Evolutionary conservation across 23 tunicate genomes (phyloP).

Genomic region (Clavelina lepadiformis): DNA sequence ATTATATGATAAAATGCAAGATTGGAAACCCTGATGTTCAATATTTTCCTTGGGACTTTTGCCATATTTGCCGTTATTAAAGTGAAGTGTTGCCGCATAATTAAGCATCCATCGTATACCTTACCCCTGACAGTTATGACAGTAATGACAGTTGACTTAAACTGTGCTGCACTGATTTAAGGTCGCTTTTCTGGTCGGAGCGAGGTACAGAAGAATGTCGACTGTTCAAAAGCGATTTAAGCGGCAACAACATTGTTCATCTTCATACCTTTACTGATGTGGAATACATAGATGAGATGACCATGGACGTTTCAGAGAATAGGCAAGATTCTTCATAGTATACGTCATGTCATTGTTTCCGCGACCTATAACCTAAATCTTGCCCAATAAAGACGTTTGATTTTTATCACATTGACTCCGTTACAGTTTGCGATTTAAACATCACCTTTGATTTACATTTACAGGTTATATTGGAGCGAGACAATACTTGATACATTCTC

Average conservation of each 20-base stretch:
- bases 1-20: not conserved
- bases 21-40: not conserved
- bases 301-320: conserved; percentile 26
- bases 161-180: not conserved
- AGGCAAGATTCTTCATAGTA: conserved; percentile 7
- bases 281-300: conserved; percentile 15
- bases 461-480: conserved; percentile 54
- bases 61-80: not conserved
- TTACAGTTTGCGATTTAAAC: not conserved
- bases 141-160: too few relatives aligned
- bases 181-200: conserved; percentile 54
- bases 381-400: too few relatives aligned
- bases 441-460: not conserved
- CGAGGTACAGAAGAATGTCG: not conserved
- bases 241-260: conserved; percentile 21
- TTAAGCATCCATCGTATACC: too few relatives aligned
- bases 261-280: conserved; percentile 35
- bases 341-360: not conserved
- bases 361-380: too few relatives aligned
- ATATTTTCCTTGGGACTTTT: not conserved
- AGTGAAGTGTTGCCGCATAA: too few relatives aligned
- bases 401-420: too few relatives aligned
- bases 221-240: conserved; percentile 30
- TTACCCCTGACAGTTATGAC: not conserved
- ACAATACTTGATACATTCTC: not conserved